A percentile compares a stretch with the other conserved stretches of the same genome.
These are phyloP conservation scores for Drosophila arizonae DNA, from an alignment of 1,140 invertebrate species.

Conservation along the genomic window DNA sequence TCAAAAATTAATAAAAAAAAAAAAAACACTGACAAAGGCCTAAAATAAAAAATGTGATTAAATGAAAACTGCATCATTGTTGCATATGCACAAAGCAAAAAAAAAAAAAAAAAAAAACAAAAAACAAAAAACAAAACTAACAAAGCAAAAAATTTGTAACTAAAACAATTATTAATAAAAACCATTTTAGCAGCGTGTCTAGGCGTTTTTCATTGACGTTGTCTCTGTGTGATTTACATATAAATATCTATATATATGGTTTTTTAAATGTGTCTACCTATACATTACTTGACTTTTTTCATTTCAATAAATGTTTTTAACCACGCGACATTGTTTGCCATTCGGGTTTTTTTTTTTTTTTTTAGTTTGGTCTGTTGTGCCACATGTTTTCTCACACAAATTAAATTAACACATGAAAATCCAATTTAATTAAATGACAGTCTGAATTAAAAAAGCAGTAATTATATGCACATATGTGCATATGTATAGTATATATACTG, in stretches of 20 bases:
- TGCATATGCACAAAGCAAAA: constrained; percentile 1
- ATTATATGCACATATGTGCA: not conserved
- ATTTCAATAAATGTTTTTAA: constrained; percentile 32
- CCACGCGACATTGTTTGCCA: constrained; percentile 12
- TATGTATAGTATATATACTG: not conserved
- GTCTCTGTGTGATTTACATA: constrained; percentile 56
- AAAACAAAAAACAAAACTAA: no score
- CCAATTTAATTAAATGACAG: constrained; percentile 43
- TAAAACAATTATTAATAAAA: constrained; percentile 24
- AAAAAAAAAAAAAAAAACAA: not conserved
- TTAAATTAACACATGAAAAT: constrained; percentile 42
- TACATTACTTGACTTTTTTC: constrained; percentile 13
- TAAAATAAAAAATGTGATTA: constrained; percentile 12
- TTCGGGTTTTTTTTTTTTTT: not conserved
- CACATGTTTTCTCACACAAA: constrained; percentile 33
- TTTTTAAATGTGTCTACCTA: constrained; percentile 11
- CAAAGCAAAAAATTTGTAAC: not conserved
- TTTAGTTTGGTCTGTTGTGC: constrained; percentile 3
- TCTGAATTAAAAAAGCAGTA: constrained; percentile 1
- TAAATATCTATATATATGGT: constrained; percentile 7
- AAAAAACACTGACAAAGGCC: constrained; percentile 17
- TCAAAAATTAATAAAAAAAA: constrained; percentile 41
- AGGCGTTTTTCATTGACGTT: constrained; percentile 42
- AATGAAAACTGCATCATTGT: constrained; percentile 32
- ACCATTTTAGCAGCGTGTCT: constrained; percentile 38